These are phyloP conservation scores for Chaenogobius annularis DNA, from an alignment of 2,113 vertebrate genomes.

Conservation along the genomic window DNA sequence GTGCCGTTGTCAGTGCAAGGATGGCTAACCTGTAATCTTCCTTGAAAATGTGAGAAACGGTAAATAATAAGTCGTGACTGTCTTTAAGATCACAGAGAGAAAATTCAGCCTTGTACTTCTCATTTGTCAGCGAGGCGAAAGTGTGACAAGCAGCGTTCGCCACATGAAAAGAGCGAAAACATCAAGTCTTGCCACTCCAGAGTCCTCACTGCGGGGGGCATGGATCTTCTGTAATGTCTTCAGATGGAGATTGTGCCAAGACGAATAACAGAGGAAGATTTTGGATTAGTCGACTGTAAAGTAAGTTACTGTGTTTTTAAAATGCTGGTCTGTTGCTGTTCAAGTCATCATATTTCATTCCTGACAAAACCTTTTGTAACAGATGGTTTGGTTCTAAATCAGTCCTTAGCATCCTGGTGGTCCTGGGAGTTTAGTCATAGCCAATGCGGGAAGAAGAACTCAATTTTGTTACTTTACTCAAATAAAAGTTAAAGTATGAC, in stretches of 20 bases:
- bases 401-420: neutral
- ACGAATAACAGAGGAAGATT: conserved; percentile 35
- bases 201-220: neutral
- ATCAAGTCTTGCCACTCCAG: conserved; percentile 15
- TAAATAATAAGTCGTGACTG: conserved; percentile 33
- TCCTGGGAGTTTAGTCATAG: too few species aligned
- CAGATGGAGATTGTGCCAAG: conserved; percentile 30
- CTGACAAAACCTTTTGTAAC: too few species aligned
- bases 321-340: neutral
- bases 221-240: conserved; percentile 57
- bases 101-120: conserved; percentile 31
- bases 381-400: too few species aligned
- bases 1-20: conserved; percentile 28
- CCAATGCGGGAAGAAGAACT: too few species aligned
- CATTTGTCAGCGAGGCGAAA: conserved; percentile 54
- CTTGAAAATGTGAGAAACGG: conserved; percentile 3
- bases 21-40: conserved; percentile 42
- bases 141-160: conserved; percentile 29
- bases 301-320: neutral
- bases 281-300: neutral
- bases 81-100: conserved; percentile 27
- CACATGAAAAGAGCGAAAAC: conserved; percentile 17
- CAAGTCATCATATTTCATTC: too few species aligned
- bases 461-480: too few species aligned
- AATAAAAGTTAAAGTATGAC: too few species aligned